Evolutionary conservation across 2,113 vertebrate genomes (phyloP).

Genomic region (Vombatus ursinus): DNA sequence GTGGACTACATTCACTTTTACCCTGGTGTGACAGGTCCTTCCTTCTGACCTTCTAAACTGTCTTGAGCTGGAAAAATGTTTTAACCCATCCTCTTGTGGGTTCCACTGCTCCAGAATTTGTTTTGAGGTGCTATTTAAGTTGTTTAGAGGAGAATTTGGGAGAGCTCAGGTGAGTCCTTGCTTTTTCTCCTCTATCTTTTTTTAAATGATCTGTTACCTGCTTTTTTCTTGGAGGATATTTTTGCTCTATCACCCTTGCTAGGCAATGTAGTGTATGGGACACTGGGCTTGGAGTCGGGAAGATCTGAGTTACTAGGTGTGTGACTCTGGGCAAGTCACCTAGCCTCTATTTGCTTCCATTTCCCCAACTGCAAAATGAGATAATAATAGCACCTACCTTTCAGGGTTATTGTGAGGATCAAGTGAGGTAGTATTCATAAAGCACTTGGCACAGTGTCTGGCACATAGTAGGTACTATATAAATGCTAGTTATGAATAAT

Average conservation of each 20-base stretch:
- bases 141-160: background rate
- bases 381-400: too few relatives aligned
- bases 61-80: background rate
- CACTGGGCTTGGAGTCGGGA: background rate
- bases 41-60: background rate
- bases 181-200: background rate
- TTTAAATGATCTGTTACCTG: background rate
- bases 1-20: background rate
- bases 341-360: too few relatives aligned
- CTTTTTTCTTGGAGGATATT: background rate
- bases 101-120: background rate
- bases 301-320: background rate
- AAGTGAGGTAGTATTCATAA: too few relatives aligned
- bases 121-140: background rate
- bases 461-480: too few relatives aligned
- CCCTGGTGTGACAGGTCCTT: background rate
- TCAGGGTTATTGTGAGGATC: too few relatives aligned
- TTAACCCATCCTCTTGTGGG: background rate
- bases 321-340: background rate
- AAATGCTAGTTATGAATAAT: too few relatives aligned
- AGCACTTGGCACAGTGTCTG: too few relatives aligned
- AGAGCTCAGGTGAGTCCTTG: background rate
- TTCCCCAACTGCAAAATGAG: too few relatives aligned
- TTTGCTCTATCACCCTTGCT: background rate
- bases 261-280: background rate